These are phyloP conservation scores for Drosophila koepferae DNA, from an alignment of 2,888 invertebrate species.

Conservation along the genomic window DNA sequence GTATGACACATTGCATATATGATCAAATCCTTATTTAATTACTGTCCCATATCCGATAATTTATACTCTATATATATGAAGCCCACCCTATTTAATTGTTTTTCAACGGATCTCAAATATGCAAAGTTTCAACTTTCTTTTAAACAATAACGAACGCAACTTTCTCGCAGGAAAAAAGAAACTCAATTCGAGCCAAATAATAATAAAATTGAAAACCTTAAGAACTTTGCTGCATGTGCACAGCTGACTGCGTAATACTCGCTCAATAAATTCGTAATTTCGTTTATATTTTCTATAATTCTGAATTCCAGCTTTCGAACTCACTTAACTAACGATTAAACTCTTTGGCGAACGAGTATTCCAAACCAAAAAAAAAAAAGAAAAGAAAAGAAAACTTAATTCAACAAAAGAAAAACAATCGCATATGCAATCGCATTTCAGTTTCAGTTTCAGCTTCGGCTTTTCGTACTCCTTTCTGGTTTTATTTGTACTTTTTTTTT, in stretches of 20 bases:
- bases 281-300: not conserved
- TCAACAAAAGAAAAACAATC: conserved; percentile 35
- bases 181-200: conserved; percentile 2
- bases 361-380: not conserved
- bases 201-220: conserved; percentile 26
- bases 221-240: not conserved
- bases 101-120: not conserved
- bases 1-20: not conserved
- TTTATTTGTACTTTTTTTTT: conserved; percentile 22
- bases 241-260: not conserved
- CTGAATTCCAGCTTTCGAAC: not conserved
- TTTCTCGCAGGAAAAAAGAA: conserved; percentile 25
- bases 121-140: conserved; percentile 16
- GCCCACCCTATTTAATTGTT: not conserved
- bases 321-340: not conserved
- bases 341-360: not conserved
- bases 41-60: not conserved
- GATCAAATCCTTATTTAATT: not conserved
- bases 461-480: conserved; percentile 20
- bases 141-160: conserved; percentile 20
- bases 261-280: not conserved
- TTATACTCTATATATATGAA: not conserved
- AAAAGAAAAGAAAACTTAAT: not conserved
- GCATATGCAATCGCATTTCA: conserved; percentile 34
- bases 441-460: conserved; percentile 16